These are phyloP conservation scores for Furnarius figulus DNA, from an alignment of 2,113 vertebrate genomes.

Conservation along the genomic window DNA sequence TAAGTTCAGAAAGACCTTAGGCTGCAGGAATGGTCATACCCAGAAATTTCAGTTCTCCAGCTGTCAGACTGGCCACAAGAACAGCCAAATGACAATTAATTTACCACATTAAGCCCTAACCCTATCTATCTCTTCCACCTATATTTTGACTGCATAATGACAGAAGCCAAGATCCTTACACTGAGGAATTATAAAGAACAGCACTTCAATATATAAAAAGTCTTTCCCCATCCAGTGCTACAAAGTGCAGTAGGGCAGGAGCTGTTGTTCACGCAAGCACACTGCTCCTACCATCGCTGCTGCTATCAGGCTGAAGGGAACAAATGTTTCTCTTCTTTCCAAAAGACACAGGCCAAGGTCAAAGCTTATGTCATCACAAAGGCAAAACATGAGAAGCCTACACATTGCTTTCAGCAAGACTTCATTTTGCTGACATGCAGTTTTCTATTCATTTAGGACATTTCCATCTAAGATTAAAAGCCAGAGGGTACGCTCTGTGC, in stretches of 20 bases:
- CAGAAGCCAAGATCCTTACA: neutral
- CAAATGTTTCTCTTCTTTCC: slow-evolving; percentile 4
- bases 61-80: neutral
- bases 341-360: slow-evolving; percentile 59
- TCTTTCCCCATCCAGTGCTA: neutral
- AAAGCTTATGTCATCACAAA: slow-evolving; percentile 67
- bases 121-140: neutral
- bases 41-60: neutral
- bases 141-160: neutral
- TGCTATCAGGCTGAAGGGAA: slow-evolving; percentile 38
- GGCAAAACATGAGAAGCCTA: slow-evolving; percentile 51
- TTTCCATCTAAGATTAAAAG: slow-evolving; percentile 52
- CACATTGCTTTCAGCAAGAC: slow-evolving; percentile 52
- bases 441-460: slow-evolving; percentile 54
- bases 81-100: neutral
- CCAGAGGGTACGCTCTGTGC: slow-evolving; percentile 35
- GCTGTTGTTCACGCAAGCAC: neutral
- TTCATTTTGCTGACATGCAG: slow-evolving; percentile 52
- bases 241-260: neutral
- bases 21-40: neutral
- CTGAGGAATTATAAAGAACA: neutral
- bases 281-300: neutral
- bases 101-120: neutral
- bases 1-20: neutral
- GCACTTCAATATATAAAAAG: neutral